Base-by-base conservation (phyloP, 2,888 invertebrate species). In the Dione juno region DNA sequence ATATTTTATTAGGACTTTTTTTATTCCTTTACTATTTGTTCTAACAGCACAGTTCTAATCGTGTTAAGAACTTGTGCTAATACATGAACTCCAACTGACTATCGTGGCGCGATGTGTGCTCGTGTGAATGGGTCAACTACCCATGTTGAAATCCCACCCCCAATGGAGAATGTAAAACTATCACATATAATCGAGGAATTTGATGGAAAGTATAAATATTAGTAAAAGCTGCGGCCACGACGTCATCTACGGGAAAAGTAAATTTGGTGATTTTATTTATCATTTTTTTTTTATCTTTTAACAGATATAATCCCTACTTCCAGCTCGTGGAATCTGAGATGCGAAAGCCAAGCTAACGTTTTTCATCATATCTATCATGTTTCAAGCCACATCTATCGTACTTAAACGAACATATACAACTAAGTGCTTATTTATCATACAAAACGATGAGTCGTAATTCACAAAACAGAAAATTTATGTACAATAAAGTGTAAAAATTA, bases 401-500 rank as follows among this genome's bases (percentile, higher is more conserved):
- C 11, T 19, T 6, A 1, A 21, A 50, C 50, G 19, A 28, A 5
- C 5, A 50, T 21, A 5, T 5, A 21, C 19, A 11, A 19, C 19
- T 19, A 50, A 50, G 11, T 50, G 11, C 3, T 10, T 10, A 50
- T 50, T 19, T 10, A 50, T 50, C 50, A 50, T 50, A 19, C 19
- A 19, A 19, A 50, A 50, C 19, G 19, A 11, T 5, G 19, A 19
- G 5, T 8, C 53, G 13, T 53, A 28, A 28, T 52, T 21, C 52
- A 53, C 35, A 28, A 14, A 28, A 54, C 8, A 9, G 3, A 14
- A 28, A n/a, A 54, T 35, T 9, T 54, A 54, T 10, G n/a, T 54
- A 35, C 53, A 35, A 54, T 3, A 54, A 28, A 54, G n/a, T n/a
- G 28, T 54, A n/a, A 28, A 54, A 54, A 35, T 50, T 67, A 50